A percentile compares a stretch with the other conserved stretches of the same genome.
Conservation (phyloP, 2,888 invertebrate genomes). For the Eulithis testata region DNA sequence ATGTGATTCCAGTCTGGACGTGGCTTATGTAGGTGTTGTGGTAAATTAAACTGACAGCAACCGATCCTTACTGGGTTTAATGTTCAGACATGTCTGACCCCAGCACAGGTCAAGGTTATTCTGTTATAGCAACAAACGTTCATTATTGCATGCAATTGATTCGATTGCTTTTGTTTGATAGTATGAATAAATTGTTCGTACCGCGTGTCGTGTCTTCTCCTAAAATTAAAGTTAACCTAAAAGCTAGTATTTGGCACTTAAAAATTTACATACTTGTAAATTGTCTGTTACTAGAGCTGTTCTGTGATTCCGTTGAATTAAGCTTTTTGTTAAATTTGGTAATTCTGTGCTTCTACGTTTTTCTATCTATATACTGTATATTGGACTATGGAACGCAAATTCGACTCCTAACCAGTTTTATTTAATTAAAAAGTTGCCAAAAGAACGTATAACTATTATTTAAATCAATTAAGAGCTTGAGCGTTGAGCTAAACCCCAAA, state of each 20-base stretch:
- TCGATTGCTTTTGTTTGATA: slow-evolving; percentile 29
- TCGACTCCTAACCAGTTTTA: background rate
- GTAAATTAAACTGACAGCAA: slow-evolving; percentile 25
- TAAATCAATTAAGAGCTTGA: slow-evolving; percentile 22
- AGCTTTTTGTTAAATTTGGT: too few relatives aligned
- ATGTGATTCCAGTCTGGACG: slow-evolving; percentile 1
- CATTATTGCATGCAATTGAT: slow-evolving; percentile 29
- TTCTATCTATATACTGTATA: too few relatives aligned
- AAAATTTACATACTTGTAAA: too few relatives aligned
- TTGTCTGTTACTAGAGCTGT: too few relatives aligned
- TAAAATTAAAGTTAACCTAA: background rate
- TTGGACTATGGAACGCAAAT: too few relatives aligned
- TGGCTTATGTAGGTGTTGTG: slow-evolving; percentile 2
- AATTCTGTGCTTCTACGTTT: too few relatives aligned
- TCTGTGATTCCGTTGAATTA: too few relatives aligned
- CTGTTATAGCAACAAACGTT: slow-evolving; percentile 29
- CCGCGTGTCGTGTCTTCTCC: background rate
- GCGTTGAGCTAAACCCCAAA: slow-evolving; percentile 11
- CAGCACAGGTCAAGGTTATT: slow-evolving; percentile 35
- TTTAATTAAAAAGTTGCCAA: slow-evolving; percentile 14
- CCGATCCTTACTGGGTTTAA: slow-evolving; percentile 38
- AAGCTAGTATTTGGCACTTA: too few relatives aligned
- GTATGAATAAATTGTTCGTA: slow-evolving; percentile 9
- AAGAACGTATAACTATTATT: slow-evolving; percentile 15
- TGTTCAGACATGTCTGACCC: slow-evolving; percentile 26